Conservation (phyloP, 2,797 vertebrate genomes). For the Acestrorhynchus altus region DNA sequence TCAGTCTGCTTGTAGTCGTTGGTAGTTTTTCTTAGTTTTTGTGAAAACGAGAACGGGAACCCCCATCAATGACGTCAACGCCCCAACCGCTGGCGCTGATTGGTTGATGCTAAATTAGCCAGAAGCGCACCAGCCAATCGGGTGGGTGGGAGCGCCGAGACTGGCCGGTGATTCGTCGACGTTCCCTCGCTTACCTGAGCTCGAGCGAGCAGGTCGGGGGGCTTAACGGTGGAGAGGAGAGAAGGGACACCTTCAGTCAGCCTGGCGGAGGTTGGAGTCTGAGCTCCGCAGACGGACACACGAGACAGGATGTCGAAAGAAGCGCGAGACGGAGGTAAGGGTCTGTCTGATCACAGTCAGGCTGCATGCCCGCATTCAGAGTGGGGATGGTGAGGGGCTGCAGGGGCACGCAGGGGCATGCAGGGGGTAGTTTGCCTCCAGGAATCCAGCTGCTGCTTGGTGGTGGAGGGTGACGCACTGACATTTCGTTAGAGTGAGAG, state of each 20-base stretch:
- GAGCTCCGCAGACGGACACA: neutral
- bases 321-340: slow-evolving; percentile 73
- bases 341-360: neutral
- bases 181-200: slow-evolving; percentile 37
- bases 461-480: slow-evolving; percentile 38
- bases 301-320: slow-evolving; percentile 77
- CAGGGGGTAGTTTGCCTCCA: neutral
- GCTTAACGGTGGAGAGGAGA: neutral
- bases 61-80: neutral
- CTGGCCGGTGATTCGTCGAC: slow-evolving; percentile 15
- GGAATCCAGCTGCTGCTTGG: neutral
- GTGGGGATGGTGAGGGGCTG: neutral
- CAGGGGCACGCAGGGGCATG: too few relatives aligned
- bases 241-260: slow-evolving; percentile 6
- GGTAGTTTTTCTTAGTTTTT: neutral
- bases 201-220: slow-evolving; percentile 3
- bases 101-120: slow-evolving; percentile 15
- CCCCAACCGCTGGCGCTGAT: neutral
- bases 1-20: neutral
- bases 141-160: too few relatives aligned
- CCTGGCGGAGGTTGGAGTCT: neutral
- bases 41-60: neutral
- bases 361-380: too few relatives aligned
- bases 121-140: neutral
- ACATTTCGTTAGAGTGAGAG: neutral